Conservation (phyloP, 2,888 invertebrate genomes). For the Lycaena phlaeas region DNA sequence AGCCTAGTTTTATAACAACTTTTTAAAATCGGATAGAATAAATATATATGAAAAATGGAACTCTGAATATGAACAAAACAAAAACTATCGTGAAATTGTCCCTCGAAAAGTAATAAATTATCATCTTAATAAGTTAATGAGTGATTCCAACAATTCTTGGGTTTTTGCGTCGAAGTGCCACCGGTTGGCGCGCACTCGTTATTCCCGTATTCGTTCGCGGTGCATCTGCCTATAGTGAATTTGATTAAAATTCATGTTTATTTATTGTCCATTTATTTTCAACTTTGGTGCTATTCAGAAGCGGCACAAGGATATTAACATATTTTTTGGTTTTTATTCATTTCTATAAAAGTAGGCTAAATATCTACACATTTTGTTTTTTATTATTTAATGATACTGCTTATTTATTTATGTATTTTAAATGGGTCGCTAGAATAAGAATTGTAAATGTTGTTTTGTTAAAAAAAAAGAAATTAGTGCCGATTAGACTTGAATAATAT, state of each 20-base stretch:
- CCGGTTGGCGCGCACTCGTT: conserved; percentile 40
- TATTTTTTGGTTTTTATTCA: not conserved
- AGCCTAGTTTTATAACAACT: too few species aligned
- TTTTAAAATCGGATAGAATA: too few species aligned
- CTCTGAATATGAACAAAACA: conserved; percentile 11
- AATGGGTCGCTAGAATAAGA: too few species aligned
- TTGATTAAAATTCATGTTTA: conserved; percentile 70
- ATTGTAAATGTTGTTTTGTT: too few species aligned
- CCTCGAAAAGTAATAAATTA: conserved; percentile 56
- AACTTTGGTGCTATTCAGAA: conserved; percentile 16
- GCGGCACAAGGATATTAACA: conserved; percentile 12
- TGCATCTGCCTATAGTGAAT: conserved; percentile 69
- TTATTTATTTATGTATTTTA: too few species aligned
- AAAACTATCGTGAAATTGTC: conserved; percentile 52
- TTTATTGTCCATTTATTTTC: conserved; percentile 38
- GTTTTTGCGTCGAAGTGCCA: conserved; percentile 48
- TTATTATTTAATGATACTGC: too few species aligned
- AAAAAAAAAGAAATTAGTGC: too few species aligned
- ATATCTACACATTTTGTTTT: too few species aligned
- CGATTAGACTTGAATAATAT: too few species aligned
- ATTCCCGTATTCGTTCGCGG: conserved; percentile 53
- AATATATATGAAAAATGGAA: not conserved
- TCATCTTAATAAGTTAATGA: conserved; percentile 70
- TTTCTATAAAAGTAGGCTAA: too few species aligned
- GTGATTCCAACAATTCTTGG: conserved; percentile 57